Base-by-base conservation (phyloP, 1,140 invertebrate species). In the Chrysomallon squamiferum region DNA sequence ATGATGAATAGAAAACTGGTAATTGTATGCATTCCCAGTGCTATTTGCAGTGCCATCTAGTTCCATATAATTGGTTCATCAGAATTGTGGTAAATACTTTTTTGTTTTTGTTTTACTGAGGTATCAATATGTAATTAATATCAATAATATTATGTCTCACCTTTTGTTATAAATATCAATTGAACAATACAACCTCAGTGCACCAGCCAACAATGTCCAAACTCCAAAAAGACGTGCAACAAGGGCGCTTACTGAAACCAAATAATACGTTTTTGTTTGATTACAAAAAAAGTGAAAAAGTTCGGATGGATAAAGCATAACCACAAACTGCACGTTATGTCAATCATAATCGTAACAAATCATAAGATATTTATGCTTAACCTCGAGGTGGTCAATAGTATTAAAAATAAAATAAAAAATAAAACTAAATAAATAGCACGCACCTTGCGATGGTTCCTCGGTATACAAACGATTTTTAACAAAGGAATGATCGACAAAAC, bases 201-300 rank as follows among this genome's bases (percentile, higher is more conserved):
- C 54, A 22, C 60, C 75, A 38, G 73, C 32, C 49, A 80, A 30
- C 18, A 81, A 60, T 15, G 76, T 76, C 76, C 78, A 80, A 27
- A 77, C 41, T 33, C 77, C 79, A 71, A 78, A 78, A 15, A 79
- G 66, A 20, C 78, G 57, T 35, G 76, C 73, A 32, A 68, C 62
- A 22, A 78, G 68, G 33, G 57, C 64, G 63, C 65, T 75, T 18
- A 74, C 77, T 75, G 60, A 33, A 57, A 69, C 30, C 45, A 57
- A 70, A 60, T 58, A 62, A 57, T 11, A 62, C 20, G 59, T 20
- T 15, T 29, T 22, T 32, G 25, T 47, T 22, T 29, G 58, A 60
- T 66, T 3, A 50, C 18, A 29, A 27, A 27, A 49, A 30, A 20
- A 18, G 27, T 56, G 15, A 47, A 32, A 25, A 38, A 15, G 25